A percentile compares a stretch with the other conserved stretches of the same genome.
These are phyloP conservation scores for Echiichthys vipera DNA, from an alignment of 2,797 vertebrate species.

Conservation along the genomic window DNA sequence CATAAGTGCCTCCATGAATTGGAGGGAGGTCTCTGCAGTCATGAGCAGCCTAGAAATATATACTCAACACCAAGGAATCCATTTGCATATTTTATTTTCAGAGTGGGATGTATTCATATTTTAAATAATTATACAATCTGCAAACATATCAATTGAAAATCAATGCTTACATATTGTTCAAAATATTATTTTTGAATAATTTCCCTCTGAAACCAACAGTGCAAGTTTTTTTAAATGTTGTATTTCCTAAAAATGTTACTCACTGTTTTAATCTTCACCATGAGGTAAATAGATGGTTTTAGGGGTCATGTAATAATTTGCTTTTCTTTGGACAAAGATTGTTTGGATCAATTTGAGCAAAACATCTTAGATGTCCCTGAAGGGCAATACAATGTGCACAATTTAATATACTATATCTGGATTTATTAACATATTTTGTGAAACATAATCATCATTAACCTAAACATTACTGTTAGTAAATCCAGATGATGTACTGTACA, in stretches of 20 bases:
- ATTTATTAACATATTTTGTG: constrained; percentile 28
- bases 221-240: constrained; percentile 52
- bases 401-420: constrained; percentile 35
- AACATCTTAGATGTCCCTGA: constrained; percentile 17
- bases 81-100: constrained; percentile 76
- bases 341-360: constrained; percentile 67
- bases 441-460: constrained; percentile 4
- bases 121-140: constrained; percentile 12
- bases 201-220: constrained; percentile 72
- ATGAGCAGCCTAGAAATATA: constrained; percentile 60
- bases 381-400: constrained; percentile 8
- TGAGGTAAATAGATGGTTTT: constrained; percentile 34
- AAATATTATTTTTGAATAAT: constrained; percentile 11
- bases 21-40: constrained; percentile 71
- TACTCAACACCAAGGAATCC: constrained; percentile 36
- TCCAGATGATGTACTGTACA: constrained; percentile 30
- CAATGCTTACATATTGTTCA: not conserved
- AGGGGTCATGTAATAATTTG: constrained; percentile 40
- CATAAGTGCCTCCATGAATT: constrained; percentile 74
- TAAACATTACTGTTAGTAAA: constrained; percentile 23
- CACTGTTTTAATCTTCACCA: constrained; percentile 33
- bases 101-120: constrained; percentile 28
- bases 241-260: constrained; percentile 27
- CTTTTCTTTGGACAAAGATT: constrained; percentile 55
- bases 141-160: constrained; percentile 15